Percentiles rank a stretch among this genome's conserved stretches.
These are phyloP conservation scores for Papilio aristodemus DNA, from an alignment of 1,140 invertebrate genomes.

Conservation along the genomic window DNA sequence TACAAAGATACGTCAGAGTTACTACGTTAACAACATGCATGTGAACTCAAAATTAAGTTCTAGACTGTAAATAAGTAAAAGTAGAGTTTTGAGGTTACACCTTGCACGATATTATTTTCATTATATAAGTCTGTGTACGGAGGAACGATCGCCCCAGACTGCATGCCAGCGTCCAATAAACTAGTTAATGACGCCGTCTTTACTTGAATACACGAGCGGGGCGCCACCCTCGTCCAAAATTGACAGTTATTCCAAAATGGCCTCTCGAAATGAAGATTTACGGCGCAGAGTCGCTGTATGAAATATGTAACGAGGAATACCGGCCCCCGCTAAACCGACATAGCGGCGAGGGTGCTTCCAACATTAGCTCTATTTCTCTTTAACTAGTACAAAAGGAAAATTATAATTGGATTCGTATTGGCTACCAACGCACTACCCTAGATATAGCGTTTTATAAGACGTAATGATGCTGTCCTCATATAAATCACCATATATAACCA, in stretches of 20 bases:
- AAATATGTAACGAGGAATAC: conserved; percentile 4
- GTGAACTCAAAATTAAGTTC: too few relatives aligned
- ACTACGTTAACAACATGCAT: too few relatives aligned
- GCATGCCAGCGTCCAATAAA: conserved; percentile 18
- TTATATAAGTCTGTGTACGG: background rate
- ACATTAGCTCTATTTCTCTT: conserved; percentile 20
- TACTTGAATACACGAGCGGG: conserved; percentile 12
- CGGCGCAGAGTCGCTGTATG: background rate
- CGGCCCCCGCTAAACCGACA: background rate
- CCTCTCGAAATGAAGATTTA: background rate
- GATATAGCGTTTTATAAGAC: background rate
- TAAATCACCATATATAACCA: background rate
- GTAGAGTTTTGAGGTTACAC: background rate
- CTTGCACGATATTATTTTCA: conserved; percentile 4
- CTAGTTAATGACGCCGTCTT: conserved; percentile 17
- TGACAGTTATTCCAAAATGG: conserved; percentile 9
- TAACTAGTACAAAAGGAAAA: conserved; percentile 11
- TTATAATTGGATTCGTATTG: conserved; percentile 8
- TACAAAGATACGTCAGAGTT: background rate
- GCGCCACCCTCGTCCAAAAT: conserved; percentile 11
- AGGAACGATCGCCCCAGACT: background rate
- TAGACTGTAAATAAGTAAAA: background rate
- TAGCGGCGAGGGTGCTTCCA: background rate
- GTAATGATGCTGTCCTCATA: background rate
- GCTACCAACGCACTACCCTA: background rate